phyloP scores from a whole-genome alignment of 2,113 vertebrate species.

The Erpornis zantholeuca region DNA sequence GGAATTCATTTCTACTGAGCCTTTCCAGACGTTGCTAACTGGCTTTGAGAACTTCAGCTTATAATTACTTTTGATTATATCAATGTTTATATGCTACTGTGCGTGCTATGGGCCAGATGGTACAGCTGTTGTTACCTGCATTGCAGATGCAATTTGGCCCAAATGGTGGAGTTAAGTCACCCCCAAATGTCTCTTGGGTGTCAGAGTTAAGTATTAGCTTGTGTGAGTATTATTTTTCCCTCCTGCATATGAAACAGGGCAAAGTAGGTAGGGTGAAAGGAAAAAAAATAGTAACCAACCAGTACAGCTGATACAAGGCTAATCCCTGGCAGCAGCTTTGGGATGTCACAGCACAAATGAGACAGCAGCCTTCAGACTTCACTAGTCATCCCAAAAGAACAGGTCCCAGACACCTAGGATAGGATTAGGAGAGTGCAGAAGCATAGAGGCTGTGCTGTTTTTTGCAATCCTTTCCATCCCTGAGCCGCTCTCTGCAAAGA shows the following conservation, averaged over 20 bases:
- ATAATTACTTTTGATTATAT: slow-evolving; percentile 12
- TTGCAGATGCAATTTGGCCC: slow-evolving; percentile 50
- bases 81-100: slow-evolving; percentile 20
- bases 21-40: not conserved
- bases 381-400: not conserved
- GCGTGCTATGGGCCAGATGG: not conserved
- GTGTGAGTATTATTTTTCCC: not conserved
- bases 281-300: not conserved
- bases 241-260: not conserved
- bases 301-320: not conserved
- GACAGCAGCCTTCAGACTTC: slow-evolving; percentile 13
- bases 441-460: not conserved
- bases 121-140: slow-evolving; percentile 39
- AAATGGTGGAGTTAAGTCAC: slow-evolving; percentile 30
- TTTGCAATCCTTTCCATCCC: not conserved
- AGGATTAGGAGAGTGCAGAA: slow-evolving; percentile 12
- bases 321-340: slow-evolving; percentile 22
- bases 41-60: not conserved
- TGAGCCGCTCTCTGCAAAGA: not conserved
- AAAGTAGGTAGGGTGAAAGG: not conserved
- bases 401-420: not conserved
- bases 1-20: not conserved
- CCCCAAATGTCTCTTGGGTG: not conserved
- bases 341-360: not conserved
- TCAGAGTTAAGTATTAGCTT: not conserved